Percentiles rank a stretch among this genome's conserved stretches.
phyloP scores from a whole-genome alignment of 2,113 vertebrate genomes.

The Mesitornis unicolor region DNA sequence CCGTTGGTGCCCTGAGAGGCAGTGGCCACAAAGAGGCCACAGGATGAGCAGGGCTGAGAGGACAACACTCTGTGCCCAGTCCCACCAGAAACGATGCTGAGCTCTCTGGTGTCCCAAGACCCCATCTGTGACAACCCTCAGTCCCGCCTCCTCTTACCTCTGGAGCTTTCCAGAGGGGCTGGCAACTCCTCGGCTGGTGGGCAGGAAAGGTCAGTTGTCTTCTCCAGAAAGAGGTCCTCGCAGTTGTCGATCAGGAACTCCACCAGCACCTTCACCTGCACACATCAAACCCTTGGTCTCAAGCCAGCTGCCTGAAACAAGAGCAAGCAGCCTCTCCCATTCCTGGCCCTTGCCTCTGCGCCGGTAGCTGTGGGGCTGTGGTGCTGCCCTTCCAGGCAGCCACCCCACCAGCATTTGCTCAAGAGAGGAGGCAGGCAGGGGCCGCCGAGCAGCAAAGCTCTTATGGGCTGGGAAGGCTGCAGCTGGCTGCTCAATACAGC shows the following conservation, averaged over 20 bases:
- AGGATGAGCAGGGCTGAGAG: too few species aligned
- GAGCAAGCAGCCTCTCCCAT: background rate
- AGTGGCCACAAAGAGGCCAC: too few species aligned
- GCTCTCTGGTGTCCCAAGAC: too few species aligned
- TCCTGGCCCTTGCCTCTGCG: background rate
- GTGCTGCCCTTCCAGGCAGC: background rate
- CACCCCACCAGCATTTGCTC: rapidly evolving
- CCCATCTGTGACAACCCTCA: background rate
- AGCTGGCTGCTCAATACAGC: background rate
- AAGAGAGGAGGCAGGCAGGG: rapidly evolving
- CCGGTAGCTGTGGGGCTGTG: too few species aligned
- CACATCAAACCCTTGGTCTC: background rate
- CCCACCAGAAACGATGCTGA: too few species aligned
- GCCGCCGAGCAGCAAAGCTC: background rate
- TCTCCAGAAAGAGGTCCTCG: background rate
- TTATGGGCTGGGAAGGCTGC: background rate
- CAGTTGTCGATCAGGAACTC: background rate
- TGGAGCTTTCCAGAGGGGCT: rapidly evolving
- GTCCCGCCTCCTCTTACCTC: background rate
- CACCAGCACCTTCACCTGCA: background rate
- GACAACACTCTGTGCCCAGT: too few species aligned
- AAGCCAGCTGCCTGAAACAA: background rate
- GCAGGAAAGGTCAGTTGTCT: background rate
- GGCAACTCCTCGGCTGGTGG: rapidly evolving
- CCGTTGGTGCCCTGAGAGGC: too few species aligned